Conservation (phyloP, 2,113 vertebrate species). For the Peromyscus californicus region DNA sequence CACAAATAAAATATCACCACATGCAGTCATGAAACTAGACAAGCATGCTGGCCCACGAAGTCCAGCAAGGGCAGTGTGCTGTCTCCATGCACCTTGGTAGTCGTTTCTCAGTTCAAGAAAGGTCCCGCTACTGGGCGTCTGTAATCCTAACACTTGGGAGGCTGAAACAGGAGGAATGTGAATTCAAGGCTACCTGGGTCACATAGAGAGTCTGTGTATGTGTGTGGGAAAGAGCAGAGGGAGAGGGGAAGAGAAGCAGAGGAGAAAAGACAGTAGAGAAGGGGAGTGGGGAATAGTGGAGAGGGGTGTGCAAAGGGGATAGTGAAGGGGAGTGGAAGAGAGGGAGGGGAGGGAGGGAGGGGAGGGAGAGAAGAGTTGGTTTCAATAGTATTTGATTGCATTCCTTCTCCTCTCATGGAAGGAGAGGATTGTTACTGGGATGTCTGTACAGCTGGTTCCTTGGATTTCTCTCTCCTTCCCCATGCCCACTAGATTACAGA, state of each 20-base stretch:
- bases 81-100: neutral
- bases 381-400: neutral
- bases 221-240: no score
- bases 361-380: neutral
- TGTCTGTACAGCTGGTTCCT: neutral
- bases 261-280: no score
- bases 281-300: neutral
- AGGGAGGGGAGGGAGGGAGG: rapidly evolving
- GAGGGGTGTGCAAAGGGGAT: no score
- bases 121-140: no score
- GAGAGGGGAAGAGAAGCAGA: neutral
- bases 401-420: neutral
- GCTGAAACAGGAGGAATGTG: neutral
- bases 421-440: neutral
- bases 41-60: neutral
- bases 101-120: neutral
- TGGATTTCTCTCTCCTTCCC: neutral
- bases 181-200: neutral
- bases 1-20: no score
- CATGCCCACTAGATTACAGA: neutral
- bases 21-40: neutral
- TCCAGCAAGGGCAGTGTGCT: neutral
- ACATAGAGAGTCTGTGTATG: neutral
- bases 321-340: no score
- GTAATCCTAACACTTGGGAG: neutral